Percentiles rank a stretch among this genome's conserved stretches.
phyloP scores from a whole-genome alignment of 2,888 invertebrate species.

The Schizotus pectinicornis region DNA sequence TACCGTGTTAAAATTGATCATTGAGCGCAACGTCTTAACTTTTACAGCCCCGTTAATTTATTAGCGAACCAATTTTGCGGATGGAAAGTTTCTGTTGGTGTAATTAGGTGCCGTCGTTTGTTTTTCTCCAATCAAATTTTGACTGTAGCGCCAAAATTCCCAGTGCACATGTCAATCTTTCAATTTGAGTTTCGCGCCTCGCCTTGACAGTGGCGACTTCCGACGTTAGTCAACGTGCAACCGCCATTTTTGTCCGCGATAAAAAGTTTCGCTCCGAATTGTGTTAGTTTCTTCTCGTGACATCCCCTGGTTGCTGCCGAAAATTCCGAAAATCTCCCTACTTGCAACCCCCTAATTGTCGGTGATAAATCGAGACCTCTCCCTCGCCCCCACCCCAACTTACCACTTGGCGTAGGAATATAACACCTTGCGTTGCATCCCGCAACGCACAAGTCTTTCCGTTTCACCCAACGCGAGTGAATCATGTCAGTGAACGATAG shows the following conservation, averaged over 20 bases:
- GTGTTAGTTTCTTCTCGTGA: background rate
- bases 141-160: slow-evolving; percentile 13
- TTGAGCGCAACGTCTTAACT: no score
- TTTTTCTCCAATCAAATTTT: no score
- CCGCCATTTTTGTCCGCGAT: slow-evolving; percentile 20
- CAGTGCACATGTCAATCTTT: slow-evolving; percentile 20
- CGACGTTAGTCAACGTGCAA: slow-evolving; percentile 20
- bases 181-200: slow-evolving; percentile 16
- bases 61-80: no score
- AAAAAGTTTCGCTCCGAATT: slow-evolving; percentile 1
- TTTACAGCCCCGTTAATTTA: no score
- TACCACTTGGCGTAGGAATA: slow-evolving; percentile 57
- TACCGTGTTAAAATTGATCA: no score
- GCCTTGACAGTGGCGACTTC: slow-evolving; percentile 23
- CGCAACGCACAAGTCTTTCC: slow-evolving; percentile 64
- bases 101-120: no score
- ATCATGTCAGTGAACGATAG: slow-evolving; percentile 84
- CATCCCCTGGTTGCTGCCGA: no score
- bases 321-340: no score
- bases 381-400: background rate
- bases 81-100: no score
- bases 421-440: slow-evolving; percentile 53
- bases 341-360: no score
- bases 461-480: slow-evolving; percentile 75
- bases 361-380: background rate